These are phyloP conservation scores for Calcarius lapponicus DNA, from an alignment of 2,797 vertebrate species.

Conservation along the genomic window DNA sequence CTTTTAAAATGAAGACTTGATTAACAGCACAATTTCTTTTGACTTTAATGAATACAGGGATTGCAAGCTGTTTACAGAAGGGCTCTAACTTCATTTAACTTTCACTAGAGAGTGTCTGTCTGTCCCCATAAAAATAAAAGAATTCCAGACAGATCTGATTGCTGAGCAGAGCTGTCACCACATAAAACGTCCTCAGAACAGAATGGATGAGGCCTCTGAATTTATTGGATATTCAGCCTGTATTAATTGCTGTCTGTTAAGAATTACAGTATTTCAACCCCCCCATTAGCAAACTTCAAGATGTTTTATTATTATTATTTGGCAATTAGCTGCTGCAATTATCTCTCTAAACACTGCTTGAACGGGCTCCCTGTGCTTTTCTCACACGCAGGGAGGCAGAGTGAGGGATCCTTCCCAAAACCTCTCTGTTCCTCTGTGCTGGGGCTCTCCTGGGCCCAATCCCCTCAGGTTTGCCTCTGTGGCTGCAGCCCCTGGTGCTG, in stretches of 20 bases:
- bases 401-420: neutral
- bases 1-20: constrained; percentile 38
- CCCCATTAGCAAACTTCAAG: constrained; percentile 58
- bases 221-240: constrained; percentile 14
- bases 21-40: constrained; percentile 4
- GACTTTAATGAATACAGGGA: constrained; percentile 3
- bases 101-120: neutral
- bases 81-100: neutral
- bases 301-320: constrained; percentile 67
- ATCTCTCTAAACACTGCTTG: constrained; percentile 12
- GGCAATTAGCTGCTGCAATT: constrained; percentile 65
- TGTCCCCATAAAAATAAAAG: neutral
- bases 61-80: constrained; percentile 29
- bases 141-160: constrained; percentile 29
- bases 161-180: constrained; percentile 9
- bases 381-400: neutral
- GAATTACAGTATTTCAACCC: constrained; percentile 52
- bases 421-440: neutral
- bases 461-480: neutral
- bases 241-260: constrained; percentile 63
- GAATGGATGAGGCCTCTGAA: constrained; percentile 14
- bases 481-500: neutral
- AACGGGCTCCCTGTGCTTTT: neutral
- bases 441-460: neutral
- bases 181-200: neutral